Percentiles rank a stretch among this genome's conserved stretches.
phyloP scores from a whole-genome alignment of 53 echinoderm and acorn worm genomes.

The Mesocentrotus franciscanus region DNA sequence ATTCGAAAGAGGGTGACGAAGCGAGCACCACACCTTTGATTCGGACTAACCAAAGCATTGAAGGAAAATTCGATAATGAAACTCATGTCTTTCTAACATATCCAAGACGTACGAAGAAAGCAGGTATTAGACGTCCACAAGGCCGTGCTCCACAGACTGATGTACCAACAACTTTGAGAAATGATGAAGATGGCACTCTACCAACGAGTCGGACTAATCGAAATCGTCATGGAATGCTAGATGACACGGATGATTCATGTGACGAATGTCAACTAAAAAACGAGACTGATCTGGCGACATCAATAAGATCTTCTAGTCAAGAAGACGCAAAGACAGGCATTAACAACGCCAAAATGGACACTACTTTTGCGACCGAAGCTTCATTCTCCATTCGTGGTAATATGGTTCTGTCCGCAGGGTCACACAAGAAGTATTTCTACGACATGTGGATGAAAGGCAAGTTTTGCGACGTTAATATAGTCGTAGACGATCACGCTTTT shows the following conservation, averaged over 20 bases:
- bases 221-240: not conserved
- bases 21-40: not conserved
- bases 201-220: not conserved
- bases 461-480: constrained; percentile 72
- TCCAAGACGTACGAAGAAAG: not conserved
- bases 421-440: constrained; percentile 39
- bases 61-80: not conserved
- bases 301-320: not conserved
- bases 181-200: too few relatives aligned
- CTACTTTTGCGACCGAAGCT: not conserved
- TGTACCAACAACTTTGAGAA: too few relatives aligned
- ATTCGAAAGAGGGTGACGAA: not conserved
- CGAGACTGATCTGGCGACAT: not conserved
- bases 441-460: constrained; percentile 74
- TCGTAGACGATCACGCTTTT: not conserved
- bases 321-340: not conserved
- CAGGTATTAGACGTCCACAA: not conserved
- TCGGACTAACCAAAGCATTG: not conserved
- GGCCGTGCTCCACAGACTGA: too few relatives aligned
- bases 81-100: not conserved
- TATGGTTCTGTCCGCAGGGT: not conserved
- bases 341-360: not conserved
- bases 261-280: not conserved
- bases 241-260: not conserved
- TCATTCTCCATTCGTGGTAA: constrained; percentile 12